Conservation (phyloP, 2,888 invertebrate genomes). For the Xestia sexstrigata region DNA sequence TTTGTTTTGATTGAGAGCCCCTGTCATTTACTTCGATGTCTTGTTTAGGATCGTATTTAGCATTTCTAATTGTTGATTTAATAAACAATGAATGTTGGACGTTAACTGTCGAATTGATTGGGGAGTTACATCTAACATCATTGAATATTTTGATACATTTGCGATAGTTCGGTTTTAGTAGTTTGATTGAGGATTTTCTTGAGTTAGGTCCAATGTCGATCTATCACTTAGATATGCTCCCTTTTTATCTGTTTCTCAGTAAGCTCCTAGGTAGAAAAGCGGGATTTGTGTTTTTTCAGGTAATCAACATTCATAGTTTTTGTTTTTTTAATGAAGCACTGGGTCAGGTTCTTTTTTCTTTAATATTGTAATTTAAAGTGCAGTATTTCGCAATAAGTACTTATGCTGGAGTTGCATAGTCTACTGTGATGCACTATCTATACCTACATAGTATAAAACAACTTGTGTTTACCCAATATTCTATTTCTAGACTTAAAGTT, state of each 20-base stretch:
- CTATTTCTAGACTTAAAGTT: constrained; percentile 1
- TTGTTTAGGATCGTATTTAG: constrained; percentile 50
- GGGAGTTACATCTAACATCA: constrained; percentile 20
- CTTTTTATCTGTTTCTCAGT: not conserved
- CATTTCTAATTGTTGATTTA: constrained; percentile 53
- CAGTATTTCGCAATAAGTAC: no score
- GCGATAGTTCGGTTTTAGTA: constrained; percentile 1
- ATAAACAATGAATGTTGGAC: constrained; percentile 44
- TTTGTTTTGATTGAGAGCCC: constrained; percentile 65
- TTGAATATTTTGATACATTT: constrained; percentile 1
- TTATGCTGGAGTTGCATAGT: not conserved
- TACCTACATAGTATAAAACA: not conserved
- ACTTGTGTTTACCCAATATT: not conserved
- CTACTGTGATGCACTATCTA: not conserved
- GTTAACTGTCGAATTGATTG: constrained; percentile 39
- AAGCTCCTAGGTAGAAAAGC: not conserved
- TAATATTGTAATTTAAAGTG: not conserved
- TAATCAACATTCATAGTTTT: not conserved
- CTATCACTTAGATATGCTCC: not conserved
- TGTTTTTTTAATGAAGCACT: not conserved
- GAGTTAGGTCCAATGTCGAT: not conserved
- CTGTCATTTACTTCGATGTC: constrained; percentile 61
- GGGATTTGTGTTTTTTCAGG: not conserved
- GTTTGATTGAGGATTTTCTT: not conserved
- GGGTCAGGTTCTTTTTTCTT: not conserved